Percentiles rank a stretch among this genome's conserved stretches.
These are phyloP conservation scores for Istiophorus platypterus DNA, from an alignment of 2,113 vertebrate genomes.

Conservation along the genomic window DNA sequence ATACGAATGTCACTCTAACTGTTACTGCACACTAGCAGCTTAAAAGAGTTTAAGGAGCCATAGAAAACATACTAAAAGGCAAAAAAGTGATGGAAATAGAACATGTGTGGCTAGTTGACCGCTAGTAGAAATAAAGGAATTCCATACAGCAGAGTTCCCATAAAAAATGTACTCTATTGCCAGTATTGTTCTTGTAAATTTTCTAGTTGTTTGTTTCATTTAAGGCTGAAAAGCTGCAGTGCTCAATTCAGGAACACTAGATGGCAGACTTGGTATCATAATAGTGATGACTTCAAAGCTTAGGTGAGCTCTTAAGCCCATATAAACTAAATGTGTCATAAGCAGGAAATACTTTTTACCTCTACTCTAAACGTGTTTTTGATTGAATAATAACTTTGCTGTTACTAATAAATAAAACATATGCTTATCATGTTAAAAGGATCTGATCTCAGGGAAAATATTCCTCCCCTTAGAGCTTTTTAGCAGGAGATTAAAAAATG, in stretches of 20 bases:
- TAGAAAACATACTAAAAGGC: background rate
- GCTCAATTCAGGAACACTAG: slow-evolving; percentile 60
- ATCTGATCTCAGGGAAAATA: background rate
- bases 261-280: slow-evolving; percentile 72
- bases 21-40: slow-evolving; percentile 7
- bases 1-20: slow-evolving; percentile 30
- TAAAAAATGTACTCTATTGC: background rate
- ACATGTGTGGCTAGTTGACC: slow-evolving; percentile 8
- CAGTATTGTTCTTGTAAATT: background rate
- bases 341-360: slow-evolving; percentile 35
- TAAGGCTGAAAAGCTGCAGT: slow-evolving; percentile 24
- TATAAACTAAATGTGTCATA: slow-evolving; percentile 19
- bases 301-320: background rate
- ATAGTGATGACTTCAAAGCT: background rate
- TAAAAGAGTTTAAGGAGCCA: slow-evolving; percentile 22
- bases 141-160: background rate
- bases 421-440: background rate
- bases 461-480: background rate
- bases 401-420: slow-evolving; percentile 1
- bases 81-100: slow-evolving; percentile 10
- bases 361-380: slow-evolving; percentile 8
- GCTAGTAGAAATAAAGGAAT: background rate
- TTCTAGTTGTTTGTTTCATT: background rate
- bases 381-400: slow-evolving; percentile 27
- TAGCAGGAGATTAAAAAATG: background rate